Conservation (phyloP, 2,113 vertebrate genomes). For the Pogona vitticeps region DNA sequence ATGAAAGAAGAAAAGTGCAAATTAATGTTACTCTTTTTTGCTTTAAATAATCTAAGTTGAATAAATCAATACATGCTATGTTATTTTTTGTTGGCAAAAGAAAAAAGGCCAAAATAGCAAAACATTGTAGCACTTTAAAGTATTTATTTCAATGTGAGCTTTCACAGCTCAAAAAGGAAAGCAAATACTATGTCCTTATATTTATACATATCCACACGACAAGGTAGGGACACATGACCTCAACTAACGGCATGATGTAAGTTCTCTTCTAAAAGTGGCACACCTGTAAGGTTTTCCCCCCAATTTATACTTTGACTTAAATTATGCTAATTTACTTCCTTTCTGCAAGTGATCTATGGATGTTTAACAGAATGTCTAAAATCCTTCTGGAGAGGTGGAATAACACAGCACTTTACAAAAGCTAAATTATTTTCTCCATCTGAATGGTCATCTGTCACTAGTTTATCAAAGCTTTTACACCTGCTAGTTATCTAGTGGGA, state of each 20-base stretch:
- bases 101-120: no score
- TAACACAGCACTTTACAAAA: background rate
- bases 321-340: background rate
- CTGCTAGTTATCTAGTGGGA: background rate
- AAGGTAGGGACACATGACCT: background rate
- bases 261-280: background rate
- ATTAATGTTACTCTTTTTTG: no score
- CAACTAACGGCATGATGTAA: background rate
- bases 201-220: no score
- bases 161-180: no score
- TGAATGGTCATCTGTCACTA: background rate
- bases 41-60: no score
- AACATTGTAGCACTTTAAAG: no score
- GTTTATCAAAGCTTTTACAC: background rate
- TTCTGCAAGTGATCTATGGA: background rate
- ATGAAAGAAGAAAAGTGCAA: background rate
- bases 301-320: background rate
- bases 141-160: no score
- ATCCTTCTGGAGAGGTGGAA: background rate
- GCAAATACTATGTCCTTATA: no score
- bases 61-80: no score
- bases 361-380: background rate
- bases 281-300: background rate
- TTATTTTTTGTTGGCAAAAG: no score
- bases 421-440: background rate